Base-by-base conservation (phyloP, 2,888 invertebrate genomes). In the Pseudococcus longispinus region DNA sequence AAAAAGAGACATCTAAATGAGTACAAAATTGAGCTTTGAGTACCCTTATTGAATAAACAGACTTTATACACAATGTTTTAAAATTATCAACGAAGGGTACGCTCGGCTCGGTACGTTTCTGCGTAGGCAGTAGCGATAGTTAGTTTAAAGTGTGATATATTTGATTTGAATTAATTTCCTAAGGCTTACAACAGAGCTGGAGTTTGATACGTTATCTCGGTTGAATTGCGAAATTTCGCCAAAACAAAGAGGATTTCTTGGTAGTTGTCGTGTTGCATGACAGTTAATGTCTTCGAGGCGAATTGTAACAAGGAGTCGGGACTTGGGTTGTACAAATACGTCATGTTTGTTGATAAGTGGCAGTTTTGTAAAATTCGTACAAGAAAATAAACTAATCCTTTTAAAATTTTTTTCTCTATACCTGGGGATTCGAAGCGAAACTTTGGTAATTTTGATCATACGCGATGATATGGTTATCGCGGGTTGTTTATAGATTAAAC, bases 261-360 rank as follows among this genome's bases (percentile, higher is more conserved):
- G 70, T 70, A 70, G 70, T 70, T 29, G 70, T 70, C 70, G 29
- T 70, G 70, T 70, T 70, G 70, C 70, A 29, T 70, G 70, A 70
- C 70, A 70, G 70, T 70, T 70, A 70, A 70, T 70, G 70, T 29
- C 70, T 70, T 70, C 70, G 70, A 70, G 70, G 70, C 26, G 70
- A 70, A 70, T 70, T 29, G 26, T 70, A 70, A 70, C 70, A 29
- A 70, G 18, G 70, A 29, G 70, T 29, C 29, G 70, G 70, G 29
- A 70, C 26, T 70, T 0, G 29, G 29, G 32, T 60, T 60, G 11
- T 70, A n/a, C n/a, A n/a, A n/a, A n/a, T n/a, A 70, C 8, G 70
- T 70, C 70, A 70, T 70, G 70, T 70, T 70, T 70, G 70, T 70
- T 70, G 70, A 70, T 70, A 70, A 70, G 70, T 70, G 70, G 70